phyloP scores from a whole-genome alignment of 1,140 invertebrate species.

The Drosophila funebris region DNA sequence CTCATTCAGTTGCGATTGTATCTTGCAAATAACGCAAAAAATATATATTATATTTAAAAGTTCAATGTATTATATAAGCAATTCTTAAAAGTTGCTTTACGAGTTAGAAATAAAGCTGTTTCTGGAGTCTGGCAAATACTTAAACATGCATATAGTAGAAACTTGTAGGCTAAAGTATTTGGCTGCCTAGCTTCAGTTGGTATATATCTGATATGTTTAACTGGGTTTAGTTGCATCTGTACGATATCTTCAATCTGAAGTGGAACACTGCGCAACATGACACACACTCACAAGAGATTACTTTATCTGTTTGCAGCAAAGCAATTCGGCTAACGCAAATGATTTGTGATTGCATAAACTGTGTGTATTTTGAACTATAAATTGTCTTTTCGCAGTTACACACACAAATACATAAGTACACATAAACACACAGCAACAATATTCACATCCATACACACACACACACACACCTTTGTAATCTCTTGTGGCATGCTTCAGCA shows the following conservation, averaged over 20 bases:
- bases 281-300: constrained; percentile 38
- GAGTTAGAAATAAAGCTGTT: too few relatives aligned
- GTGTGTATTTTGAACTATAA: constrained; percentile 59
- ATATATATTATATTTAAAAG: too few relatives aligned
- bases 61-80: too few relatives aligned
- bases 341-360: constrained; percentile 67
- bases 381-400: constrained; percentile 64
- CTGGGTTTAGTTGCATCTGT: constrained; percentile 37
- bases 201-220: constrained; percentile 39
- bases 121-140: too few relatives aligned
- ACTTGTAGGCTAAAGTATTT: too few relatives aligned
- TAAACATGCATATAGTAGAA: too few relatives aligned
- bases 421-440: constrained; percentile 24
- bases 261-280: constrained; percentile 1
- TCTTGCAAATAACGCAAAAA: too few relatives aligned
- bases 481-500: constrained; percentile 37
- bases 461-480: constrained; percentile 47
- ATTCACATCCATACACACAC: constrained; percentile 14
- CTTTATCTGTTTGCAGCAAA: constrained; percentile 52
- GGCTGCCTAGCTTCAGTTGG: constrained; percentile 23
- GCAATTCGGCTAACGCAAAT: constrained; percentile 35
- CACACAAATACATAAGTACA: neutral
- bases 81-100: too few relatives aligned
- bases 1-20: too few relatives aligned
- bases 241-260: constrained; percentile 34